Base-by-base conservation (phyloP, 2,113 vertebrate species). In the Eublepharis macularius region DNA sequence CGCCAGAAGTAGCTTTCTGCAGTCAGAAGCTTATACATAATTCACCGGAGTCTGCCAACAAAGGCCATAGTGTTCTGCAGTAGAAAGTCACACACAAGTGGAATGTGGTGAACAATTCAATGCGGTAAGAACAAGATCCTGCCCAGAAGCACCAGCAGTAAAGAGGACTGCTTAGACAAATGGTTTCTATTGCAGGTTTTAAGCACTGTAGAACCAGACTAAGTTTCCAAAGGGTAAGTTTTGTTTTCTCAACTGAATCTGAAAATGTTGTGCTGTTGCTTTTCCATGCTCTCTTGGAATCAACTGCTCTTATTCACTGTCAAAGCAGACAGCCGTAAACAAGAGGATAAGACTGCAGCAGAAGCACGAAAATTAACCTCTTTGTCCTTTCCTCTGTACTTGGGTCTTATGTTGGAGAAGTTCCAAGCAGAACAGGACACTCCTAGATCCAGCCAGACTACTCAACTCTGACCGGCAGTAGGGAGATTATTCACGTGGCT, bases 51-150 rank as follows among this genome's bases (percentile, higher is more conserved):
- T 69, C 47, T 70, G 65, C 54, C 65, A 29, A 88, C 63, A 6
- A 88, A 54, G 54, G 87, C 32, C 32, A 69, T 6, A 84, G 34
- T 8, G 19, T 29, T 68, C 74, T 0, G 4, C 3, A 86, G 4
- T 54, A 82, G 77, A 90, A 85, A 87, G 63, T 63, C 43, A 91
- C 75, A 3, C 9, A 82, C 1, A 82, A n/a, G 36, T 68, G 76
- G n/a, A 34, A 41, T 1, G 2, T 87, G 32, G 24, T 43, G n/a
- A 36, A 88, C n/a, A 47, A 68, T 89, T 87, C 10, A 79, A 45
- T 82, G 82, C 29, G 76, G 24, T 72, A 73, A 2, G 14, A 74
- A 87, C 39, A 82, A 80, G n/a, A 74, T 34, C 41, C 51, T 72
- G 83, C 19, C 21, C 12, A 80, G 65, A 69, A 80, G 41, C 76